Evolutionary conservation across 1,140 invertebrate species (phyloP), one percentile per base, ranked within the genome.

Genomic region (Heliconius hewitsoni): DNA sequence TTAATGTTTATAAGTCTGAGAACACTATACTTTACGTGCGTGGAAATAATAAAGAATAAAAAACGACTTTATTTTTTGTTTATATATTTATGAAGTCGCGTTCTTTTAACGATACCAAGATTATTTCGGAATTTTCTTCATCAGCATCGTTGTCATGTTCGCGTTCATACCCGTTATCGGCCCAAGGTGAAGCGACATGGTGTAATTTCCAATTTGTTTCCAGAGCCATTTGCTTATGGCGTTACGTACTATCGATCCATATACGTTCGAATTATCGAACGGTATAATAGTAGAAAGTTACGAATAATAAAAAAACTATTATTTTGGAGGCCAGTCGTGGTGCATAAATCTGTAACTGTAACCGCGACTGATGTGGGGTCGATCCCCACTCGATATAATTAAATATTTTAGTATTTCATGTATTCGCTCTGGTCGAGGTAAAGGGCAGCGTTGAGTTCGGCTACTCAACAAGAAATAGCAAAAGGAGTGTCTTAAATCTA

Each of bases 131-230:
- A 50, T 37, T 30, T 52, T 1, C 79, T 85, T 82, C 78, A 77
- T 86, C 85, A 86, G 86, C 86, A 87, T 86, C 79, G 78, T 52
- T 81, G 79, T 81, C 86, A 85, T 89, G 87, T 84, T 88, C 85
- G 79, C 80, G 75, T 78, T 80, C 81, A 77, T 71, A 70, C 79
- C 89, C 89, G 89, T 90, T 90, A 89, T 82, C 84, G 81, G 77
- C 79, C 66, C 76, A 78, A 72, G 72, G 82, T 78, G 78, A 74
- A 81, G 84, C 70, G 76, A 52, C 79, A 83, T 87, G 81, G 77
- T 80, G 80, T 83, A 81, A 87, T 85, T 86, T 84, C 74, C 80
- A 78, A 87, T 82, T 86, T 80, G 75, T 81, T 79, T 77, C 71
- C 50, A 79, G 75, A 39, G 57, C 42, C 78, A 78, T 75, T 83